A percentile compares a stretch with the other conserved stretches of the same genome.
phyloP scores from a whole-genome alignment of 2,888 invertebrate species.

The Peribatodes rhomboidaria region DNA sequence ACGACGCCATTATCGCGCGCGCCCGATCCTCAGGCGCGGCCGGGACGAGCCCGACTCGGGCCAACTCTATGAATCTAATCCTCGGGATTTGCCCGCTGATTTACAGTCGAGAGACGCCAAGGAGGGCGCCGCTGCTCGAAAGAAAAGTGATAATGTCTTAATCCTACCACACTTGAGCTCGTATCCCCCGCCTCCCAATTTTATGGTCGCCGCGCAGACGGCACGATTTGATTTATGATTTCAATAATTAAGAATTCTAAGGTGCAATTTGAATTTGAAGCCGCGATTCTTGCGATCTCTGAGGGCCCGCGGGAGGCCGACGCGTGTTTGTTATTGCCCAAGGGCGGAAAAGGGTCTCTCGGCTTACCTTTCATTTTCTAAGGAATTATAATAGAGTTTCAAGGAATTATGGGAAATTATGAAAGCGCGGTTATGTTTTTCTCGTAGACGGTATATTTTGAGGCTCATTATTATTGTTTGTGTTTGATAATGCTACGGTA shows the following conservation, averaged over 20 bases:
- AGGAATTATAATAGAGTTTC: constrained; percentile 74
- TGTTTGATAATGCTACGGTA: background rate
- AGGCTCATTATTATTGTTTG: background rate
- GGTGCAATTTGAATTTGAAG: constrained; percentile 85
- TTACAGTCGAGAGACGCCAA: constrained; percentile 81
- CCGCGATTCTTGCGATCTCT: constrained; percentile 66
- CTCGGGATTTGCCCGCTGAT: constrained; percentile 86
- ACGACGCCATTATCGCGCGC: constrained; percentile 83
- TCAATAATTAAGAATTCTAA: constrained; percentile 87
- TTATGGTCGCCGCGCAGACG: constrained; percentile 85
- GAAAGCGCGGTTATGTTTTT: constrained; percentile 53
- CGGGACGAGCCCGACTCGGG: constrained; percentile 46
- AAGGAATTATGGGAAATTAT: constrained; percentile 70
- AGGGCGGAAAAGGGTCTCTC: constrained; percentile 78
- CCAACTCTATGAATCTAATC: constrained; percentile 87
- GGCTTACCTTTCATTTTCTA: constrained; percentile 76
- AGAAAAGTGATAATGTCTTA: constrained; percentile 90
- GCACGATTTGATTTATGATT: constrained; percentile 86
- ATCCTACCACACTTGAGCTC: constrained; percentile 86
- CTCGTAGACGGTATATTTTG: constrained; percentile 11
- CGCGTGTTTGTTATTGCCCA: constrained; percentile 84
- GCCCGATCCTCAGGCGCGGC: constrained; percentile 79
- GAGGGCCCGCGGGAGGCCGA: constrained; percentile 75
- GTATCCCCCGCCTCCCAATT: constrained; percentile 71
- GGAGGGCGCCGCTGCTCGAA: constrained; percentile 82